Evolutionary conservation across 2,888 invertebrate genomes (phyloP).

Genomic region (Dendrolimus houi): DNA sequence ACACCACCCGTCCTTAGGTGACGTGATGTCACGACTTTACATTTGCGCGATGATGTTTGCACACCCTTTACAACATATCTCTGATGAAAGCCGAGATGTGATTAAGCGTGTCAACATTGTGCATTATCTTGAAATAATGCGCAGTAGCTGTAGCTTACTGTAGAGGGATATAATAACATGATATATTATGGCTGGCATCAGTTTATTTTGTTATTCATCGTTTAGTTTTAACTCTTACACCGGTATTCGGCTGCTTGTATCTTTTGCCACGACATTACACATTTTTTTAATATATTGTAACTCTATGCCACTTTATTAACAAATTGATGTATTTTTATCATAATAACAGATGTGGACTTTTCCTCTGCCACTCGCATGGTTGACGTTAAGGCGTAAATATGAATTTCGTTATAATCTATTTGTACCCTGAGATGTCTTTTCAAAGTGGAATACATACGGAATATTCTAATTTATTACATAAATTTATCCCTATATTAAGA

Average conservation of each 20-base stretch:
- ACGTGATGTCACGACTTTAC: conserved; percentile 10
- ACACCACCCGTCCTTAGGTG: conserved; percentile 34
- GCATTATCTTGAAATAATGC: conserved; percentile 25
- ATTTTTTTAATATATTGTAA: too few species aligned
- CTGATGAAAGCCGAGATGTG: conserved; percentile 31
- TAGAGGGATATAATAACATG: conserved; percentile 7
- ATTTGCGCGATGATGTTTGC: conserved; percentile 22
- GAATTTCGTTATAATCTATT: too few species aligned
- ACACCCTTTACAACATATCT: conserved; percentile 24
- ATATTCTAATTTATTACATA: too few species aligned
- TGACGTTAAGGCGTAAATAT: too few species aligned
- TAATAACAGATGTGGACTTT: too few species aligned
- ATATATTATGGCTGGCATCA: background rate
- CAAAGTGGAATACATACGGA: too few species aligned
- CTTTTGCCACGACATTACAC: background rate
- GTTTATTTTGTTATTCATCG: background rate
- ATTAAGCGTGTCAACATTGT: conserved; percentile 28
- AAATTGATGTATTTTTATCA: too few species aligned
- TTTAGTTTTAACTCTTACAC: background rate
- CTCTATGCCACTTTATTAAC: too few species aligned
- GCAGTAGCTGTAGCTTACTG: conserved; percentile 20
- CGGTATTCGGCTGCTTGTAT: background rate
- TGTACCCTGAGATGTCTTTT: too few species aligned
- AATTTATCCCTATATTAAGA: too few species aligned
- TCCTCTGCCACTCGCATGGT: too few species aligned